Percentiles rank a stretch among this genome's conserved stretches.
Conservation (phyloP, 2,797 vertebrate genomes). For the Lepidocolaptes lacrymiger region DNA sequence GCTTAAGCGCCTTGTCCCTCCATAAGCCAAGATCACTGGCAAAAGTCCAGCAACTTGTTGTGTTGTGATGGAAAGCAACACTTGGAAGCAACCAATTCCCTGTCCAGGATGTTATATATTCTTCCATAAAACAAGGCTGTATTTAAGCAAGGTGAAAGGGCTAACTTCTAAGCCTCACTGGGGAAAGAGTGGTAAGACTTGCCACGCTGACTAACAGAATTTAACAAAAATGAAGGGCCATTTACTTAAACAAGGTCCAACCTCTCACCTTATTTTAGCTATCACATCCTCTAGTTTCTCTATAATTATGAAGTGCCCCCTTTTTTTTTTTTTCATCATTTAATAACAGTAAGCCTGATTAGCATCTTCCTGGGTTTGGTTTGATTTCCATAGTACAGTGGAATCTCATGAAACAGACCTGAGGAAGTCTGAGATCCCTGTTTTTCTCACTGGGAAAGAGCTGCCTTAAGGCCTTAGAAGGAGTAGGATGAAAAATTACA, state of each 20-base stretch:
- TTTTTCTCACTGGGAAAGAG: background rate
- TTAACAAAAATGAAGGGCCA: background rate
- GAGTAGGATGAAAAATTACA: background rate
- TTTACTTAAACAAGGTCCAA: background rate
- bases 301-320: background rate
- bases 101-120: constrained; percentile 49
- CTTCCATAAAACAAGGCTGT: constrained; percentile 39
- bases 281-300: background rate
- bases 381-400: background rate
- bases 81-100: constrained; percentile 46
- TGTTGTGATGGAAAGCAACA: constrained; percentile 44
- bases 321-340: background rate
- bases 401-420: background rate
- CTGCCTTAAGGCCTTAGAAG: background rate
- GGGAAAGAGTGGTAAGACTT: background rate
- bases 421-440: background rate
- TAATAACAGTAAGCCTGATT: background rate
- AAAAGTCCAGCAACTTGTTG: background rate
- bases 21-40: constrained; percentile 11
- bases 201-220: background rate
- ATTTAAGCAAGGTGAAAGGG: constrained; percentile 9
- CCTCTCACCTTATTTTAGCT: background rate
- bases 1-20: background rate
- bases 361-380: background rate
- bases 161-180: background rate